A percentile compares a stretch with the other conserved stretches of the same genome.
Conservation (phyloP, 2,113 vertebrate species). For the Malurus alboscapulatus region DNA sequence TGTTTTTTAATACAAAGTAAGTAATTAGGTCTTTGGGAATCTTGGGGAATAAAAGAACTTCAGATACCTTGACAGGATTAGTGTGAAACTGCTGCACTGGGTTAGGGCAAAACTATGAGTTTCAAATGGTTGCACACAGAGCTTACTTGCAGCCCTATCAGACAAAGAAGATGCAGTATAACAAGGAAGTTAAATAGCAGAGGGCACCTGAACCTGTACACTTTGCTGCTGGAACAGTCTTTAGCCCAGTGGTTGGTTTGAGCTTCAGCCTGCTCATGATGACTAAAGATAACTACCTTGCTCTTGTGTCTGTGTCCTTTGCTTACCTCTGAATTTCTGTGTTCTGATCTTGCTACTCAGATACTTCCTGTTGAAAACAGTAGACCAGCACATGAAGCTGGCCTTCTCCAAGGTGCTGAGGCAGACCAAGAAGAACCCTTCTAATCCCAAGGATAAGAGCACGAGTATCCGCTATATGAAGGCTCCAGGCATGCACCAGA, state of each 20-base stretch:
- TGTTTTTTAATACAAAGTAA: constrained; percentile 99
- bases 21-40: constrained; percentile 52
- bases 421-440: constrained; percentile 97
- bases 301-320: background rate
- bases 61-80: background rate
- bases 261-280: background rate
- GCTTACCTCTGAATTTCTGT: background rate
- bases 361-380: constrained; percentile 92
- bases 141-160: background rate
- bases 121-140: background rate
- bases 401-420: constrained; percentile 97
- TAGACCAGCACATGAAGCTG: constrained; percentile 97
- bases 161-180: background rate
- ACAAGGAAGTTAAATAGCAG: background rate
- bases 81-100: background rate
- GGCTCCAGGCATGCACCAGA: constrained; percentile 85
- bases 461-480: constrained; percentile 97
- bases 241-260: background rate
- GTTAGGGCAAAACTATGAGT: background rate
- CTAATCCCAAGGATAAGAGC: constrained; percentile 96
- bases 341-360: constrained; percentile 69
- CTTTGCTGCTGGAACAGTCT: background rate
- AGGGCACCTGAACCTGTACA: background rate
- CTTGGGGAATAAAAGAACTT: background rate
- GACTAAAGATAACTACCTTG: background rate